These are phyloP conservation scores for Protosalanx chinensis DNA, from an alignment of 2,797 vertebrate genomes.

Conservation along the genomic window DNA sequence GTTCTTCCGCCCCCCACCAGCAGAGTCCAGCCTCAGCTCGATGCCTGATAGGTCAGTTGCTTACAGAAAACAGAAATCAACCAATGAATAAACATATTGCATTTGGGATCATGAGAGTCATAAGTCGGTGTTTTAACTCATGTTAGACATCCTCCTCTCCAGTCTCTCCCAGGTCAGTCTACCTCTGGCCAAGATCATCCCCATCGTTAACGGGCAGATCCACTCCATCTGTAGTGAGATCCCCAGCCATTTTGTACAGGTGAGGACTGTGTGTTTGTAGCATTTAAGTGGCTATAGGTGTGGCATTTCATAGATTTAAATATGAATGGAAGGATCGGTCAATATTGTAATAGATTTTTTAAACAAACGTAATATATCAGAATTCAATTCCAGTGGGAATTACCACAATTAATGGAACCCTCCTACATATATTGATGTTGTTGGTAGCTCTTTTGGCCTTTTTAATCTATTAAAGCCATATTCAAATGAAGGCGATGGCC, in stretches of 20 bases:
- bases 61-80: background rate
- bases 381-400: too few relatives aligned
- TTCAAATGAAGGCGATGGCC: too few relatives aligned
- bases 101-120: too few relatives aligned
- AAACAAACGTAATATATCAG: too few relatives aligned
- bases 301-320: background rate
- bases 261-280: slow-evolving; percentile 52
- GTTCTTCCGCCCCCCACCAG: slow-evolving; percentile 85
- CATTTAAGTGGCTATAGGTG: too few relatives aligned
- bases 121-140: too few relatives aligned
- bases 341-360: too few relatives aligned
- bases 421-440: too few relatives aligned
- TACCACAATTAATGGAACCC: too few relatives aligned
- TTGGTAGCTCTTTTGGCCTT: too few relatives aligned
- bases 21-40: slow-evolving; percentile 67
- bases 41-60: slow-evolving; percentile 76
- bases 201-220: slow-evolving; percentile 95
- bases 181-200: slow-evolving; percentile 96
- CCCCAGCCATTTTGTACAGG: slow-evolving; percentile 94
- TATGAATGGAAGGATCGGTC: too few relatives aligned
- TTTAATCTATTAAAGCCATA: too few relatives aligned
- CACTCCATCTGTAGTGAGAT: slow-evolving; percentile 94
- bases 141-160: slow-evolving; percentile 30
- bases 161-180: slow-evolving; percentile 88
- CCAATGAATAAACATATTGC: slow-evolving; percentile 9